Base-by-base conservation (phyloP, 2,888 invertebrate species). In the Lepetodrilus schrolli region DNA sequence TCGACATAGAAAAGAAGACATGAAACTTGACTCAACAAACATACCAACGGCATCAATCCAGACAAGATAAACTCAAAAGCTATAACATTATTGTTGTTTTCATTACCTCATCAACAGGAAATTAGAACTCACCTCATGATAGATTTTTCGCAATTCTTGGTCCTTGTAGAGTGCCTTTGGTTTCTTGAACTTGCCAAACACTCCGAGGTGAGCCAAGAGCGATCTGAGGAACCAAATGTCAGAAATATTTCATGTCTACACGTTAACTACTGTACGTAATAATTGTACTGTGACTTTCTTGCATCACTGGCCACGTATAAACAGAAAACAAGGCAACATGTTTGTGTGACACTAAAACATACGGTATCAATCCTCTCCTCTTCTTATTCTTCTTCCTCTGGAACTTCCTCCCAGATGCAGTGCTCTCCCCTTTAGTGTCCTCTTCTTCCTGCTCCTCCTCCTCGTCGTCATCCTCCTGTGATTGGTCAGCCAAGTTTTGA, bases 131-230 rank as follows among this genome's bases (percentile, higher is more conserved):
- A 90, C 88, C 80, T 88, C 83, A 68, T 78, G 75, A 74, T 91
- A 91, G 48, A 92, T 84, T 43, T 87, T 93, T 86, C 93, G 93
- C 75, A 98, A 92, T 79, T 95, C 93, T 0, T 93, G 91, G 89
- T 96, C 95, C 78, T 94, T 93, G 85, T 94, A 94, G 77, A 96
- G 91, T 1, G 95, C 94, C 88, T 93, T 94, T 0, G 97, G 96
- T 87, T 95, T 96, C 77, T 93, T 93, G 82, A 97, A 93, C 83
- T 94, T 94, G 0, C 95, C 92, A 87, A 97, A 94, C 7, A 97
- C 93, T 83, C 93, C 92, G 88, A 98, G 78, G 70, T 88, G 85
- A 4, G 80, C 82, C 34, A 89, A 70, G 17, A 89, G 74, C 4
- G 86, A 82, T 48, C 86, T 87, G 78, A 47, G n/a, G n/a, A n/a